Base-by-base conservation (phyloP, 1,140 invertebrate genomes). In the Conus ventricosus region DNA sequence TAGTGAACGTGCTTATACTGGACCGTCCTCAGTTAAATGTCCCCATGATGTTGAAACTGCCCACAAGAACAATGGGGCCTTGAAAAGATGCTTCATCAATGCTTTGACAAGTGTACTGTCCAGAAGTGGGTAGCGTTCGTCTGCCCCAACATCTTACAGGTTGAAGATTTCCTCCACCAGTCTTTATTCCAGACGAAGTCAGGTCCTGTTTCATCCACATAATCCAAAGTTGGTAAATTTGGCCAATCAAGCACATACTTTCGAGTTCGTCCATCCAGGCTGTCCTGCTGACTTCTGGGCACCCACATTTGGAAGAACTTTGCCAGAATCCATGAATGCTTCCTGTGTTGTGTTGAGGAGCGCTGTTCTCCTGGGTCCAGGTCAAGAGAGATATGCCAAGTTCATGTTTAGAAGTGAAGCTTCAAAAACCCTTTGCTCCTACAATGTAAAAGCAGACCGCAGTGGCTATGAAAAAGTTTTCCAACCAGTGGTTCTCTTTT, bases 21-120 rank as follows among this genome's bases (percentile, higher is more conserved):
- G 88, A 76, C 75, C 87, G 85, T 90, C 87, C 20, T 87, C 76
- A 67, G 88, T 85, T 11, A 89, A 84, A 88, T 90, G 80, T 90
- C 87, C 87, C 84, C 78, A 89, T 90, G 57, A 90, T 90, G 67
- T 90, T 90, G 51, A 90, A 88, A n/a, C 76, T 87, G 7, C 39
- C 25, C 67, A 89, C 87, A 13, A 88, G 60, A 6, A 84, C 39
- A 51, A n/a, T n/a, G n/a, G n/a, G 87, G 89, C 10, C 85, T 85
- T 71, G 84, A 82, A 55, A 90, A 90, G n/a, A 89, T 87, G n/a
- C 71, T 84, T n/a, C 27, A 88, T 51, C 6, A 89, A 27, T 7
- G 82, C 39, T 60, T 39, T 67, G 20, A 82, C 87, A 23, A 90
- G 75, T 27, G 60, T 86, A n/a, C n/a, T 54, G n/a, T 13, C 78